phyloP scores from a whole-genome alignment of 1,140 invertebrate species.

The Drosophila lowei region DNA sequence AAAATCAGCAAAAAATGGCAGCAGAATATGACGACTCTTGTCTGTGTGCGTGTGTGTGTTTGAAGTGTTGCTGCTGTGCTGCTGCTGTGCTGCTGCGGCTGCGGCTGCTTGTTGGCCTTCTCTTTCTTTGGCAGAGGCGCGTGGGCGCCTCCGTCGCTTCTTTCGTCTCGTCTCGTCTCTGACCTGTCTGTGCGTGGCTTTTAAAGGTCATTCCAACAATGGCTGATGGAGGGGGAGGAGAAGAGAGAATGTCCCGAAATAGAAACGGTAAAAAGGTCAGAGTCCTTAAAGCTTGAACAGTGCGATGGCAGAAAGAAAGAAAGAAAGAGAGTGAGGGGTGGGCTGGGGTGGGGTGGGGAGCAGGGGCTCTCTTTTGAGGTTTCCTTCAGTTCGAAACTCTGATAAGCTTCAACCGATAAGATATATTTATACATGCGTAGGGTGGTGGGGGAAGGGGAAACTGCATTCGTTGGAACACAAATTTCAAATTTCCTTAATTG shows the following conservation, averaged over 20 bases:
- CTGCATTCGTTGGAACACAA: slow-evolving; percentile 52
- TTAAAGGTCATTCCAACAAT: slow-evolving; percentile 80
- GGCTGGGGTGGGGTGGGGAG: too few relatives aligned
- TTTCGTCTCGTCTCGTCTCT: slow-evolving; percentile 49
- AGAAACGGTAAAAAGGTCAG: slow-evolving; percentile 69
- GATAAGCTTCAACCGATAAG: slow-evolving; percentile 50
- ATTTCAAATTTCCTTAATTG: slow-evolving; percentile 49
- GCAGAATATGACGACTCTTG: slow-evolving; percentile 25
- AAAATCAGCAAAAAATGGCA: slow-evolving; percentile 40
- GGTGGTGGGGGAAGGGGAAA: not conserved
- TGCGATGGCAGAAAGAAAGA: too few relatives aligned
- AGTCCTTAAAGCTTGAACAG: slow-evolving; percentile 67
- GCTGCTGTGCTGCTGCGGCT: slow-evolving; percentile 44
- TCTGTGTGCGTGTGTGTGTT: slow-evolving; percentile 12
- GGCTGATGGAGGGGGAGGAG: slow-evolving; percentile 14
- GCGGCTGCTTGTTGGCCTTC: slow-evolving; percentile 33
- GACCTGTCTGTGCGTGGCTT: slow-evolving; percentile 77
- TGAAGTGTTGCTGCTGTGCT: slow-evolving; percentile 47
- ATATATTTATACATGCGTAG: slow-evolving; percentile 9
- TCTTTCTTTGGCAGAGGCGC: slow-evolving; percentile 19
- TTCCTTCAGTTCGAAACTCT: slow-evolving; percentile 11
- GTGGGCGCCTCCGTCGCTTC: slow-evolving; percentile 30
- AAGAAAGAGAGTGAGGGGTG: too few relatives aligned
- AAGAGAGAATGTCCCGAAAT: slow-evolving; percentile 58
- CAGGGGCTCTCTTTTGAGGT: slow-evolving; percentile 1